A percentile compares a stretch with the other conserved stretches of the same genome.
phyloP scores from a whole-genome alignment of 1,140 invertebrate genomes.

The Ips nitidus region DNA sequence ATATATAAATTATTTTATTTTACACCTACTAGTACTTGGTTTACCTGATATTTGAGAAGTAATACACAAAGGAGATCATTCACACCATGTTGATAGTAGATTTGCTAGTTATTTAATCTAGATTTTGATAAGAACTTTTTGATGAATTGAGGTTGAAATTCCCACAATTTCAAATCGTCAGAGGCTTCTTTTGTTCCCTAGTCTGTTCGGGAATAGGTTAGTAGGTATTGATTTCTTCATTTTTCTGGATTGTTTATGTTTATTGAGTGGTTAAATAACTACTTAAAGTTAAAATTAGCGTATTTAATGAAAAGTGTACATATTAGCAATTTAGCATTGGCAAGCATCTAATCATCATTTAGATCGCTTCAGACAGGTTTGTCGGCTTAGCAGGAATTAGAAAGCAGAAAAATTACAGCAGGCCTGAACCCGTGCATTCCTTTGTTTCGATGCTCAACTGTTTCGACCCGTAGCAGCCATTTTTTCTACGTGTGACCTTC shows the following conservation, averaged over 20 bases:
- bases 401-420: conserved; percentile 32
- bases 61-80: no score
- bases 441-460: conserved; percentile 49
- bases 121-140: no score
- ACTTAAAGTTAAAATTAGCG: neutral
- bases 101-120: no score
- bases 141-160: no score
- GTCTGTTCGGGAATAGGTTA: conserved; percentile 8
- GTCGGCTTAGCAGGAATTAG: conserved; percentile 23
- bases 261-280: neutral
- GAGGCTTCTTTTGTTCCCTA: conserved; percentile 22
- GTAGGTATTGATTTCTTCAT: conserved; percentile 20
- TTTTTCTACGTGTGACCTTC: conserved; percentile 52
- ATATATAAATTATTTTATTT: no score
- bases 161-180: no score
- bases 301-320: no score
- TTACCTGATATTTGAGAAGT: no score
- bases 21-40: no score
- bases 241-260: conserved; percentile 20
- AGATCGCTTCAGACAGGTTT: conserved; percentile 13
- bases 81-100: no score
- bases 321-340: neutral
- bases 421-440: conserved; percentile 44
- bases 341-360: conserved; percentile 3
- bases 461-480: conserved; percentile 46